phyloP scores from a whole-genome alignment of 2,797 vertebrate species.

The Margarornis squamiger region DNA sequence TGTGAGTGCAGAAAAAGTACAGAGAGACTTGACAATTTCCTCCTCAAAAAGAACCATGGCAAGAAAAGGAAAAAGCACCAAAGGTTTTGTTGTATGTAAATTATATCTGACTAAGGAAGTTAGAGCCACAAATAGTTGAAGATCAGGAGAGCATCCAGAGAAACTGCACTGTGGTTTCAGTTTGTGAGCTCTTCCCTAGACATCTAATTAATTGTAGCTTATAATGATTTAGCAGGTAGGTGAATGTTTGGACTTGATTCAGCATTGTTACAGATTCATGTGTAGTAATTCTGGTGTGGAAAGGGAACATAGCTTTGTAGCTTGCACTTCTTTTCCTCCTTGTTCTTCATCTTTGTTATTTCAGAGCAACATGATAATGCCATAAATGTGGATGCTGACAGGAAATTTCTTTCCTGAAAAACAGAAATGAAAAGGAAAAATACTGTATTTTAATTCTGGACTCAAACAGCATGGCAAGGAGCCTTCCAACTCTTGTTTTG shows the following conservation, averaged over 20 bases:
- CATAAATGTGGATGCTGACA: neutral
- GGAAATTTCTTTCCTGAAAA: neutral
- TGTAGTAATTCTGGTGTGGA: neutral
- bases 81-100: neutral
- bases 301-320: neutral
- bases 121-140: neutral
- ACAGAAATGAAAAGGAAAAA: neutral
- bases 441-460: neutral
- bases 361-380: neutral
- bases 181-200: neutral
- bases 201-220: neutral
- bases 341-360: neutral
- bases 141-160: neutral
- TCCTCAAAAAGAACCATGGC: neutral
- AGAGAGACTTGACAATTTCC: neutral
- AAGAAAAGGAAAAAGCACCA: neutral
- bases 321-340: neutral
- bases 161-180: neutral
- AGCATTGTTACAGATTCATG: neutral
- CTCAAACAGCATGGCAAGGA: neutral
- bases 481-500: neutral
- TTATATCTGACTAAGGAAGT: neutral
- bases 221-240: neutral
- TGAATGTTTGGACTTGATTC: neutral
- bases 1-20: neutral